Base-by-base conservation (phyloP, 2,888 invertebrate genomes). In the Dioctria linearis region DNA sequence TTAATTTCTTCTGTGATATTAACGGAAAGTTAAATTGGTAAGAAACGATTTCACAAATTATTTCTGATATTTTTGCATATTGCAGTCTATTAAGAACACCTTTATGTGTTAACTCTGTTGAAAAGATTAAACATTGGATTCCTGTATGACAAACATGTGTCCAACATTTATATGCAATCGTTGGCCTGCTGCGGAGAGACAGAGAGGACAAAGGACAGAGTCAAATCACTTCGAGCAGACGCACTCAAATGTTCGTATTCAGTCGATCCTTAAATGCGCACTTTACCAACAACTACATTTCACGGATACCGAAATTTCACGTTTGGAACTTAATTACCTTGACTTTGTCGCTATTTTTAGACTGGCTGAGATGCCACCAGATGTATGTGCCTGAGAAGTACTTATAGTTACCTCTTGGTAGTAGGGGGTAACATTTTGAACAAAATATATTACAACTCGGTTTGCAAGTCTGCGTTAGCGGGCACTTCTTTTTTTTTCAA, bases 271-370 rank as follows among this genome's bases (percentile, higher is more conserved):
- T 39, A 13, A 63, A 63, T 39, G 40, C 5, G 40, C 11, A 13
- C 5, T 8, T 63, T 40, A 6, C 67, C 43, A 46, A 42, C 67
- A 67, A 67, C 71, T 71, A 51, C 54, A 71, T 71, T 71, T 51
- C 37, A 71, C 54, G 40, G 71, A 71, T 71, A 51, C 51, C 51
- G 51, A 71, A 71, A 71, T 71, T 51, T 71, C 54, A 71, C 71
- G 71, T 71, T 51, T 71, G 54, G 71, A 71, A 51, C 51, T 54
- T 71, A 71, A 71, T 71, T 71, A 71, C 71, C 71, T 71, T 71
- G 71, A 71, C 71, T 49, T 54, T 71, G 71, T 8, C 39, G 49
- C 54, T 71, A 71, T 71, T 71, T 71, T 71, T 71, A 54, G 54
- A 49, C 71, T 51, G 51, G 51, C 39, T 25, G 25, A 25, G 25